A percentile compares a stretch with the other conserved stretches of the same genome.
Conservation (phyloP, 2,113 vertebrate species). For the Mormyrus lacerda region DNA sequence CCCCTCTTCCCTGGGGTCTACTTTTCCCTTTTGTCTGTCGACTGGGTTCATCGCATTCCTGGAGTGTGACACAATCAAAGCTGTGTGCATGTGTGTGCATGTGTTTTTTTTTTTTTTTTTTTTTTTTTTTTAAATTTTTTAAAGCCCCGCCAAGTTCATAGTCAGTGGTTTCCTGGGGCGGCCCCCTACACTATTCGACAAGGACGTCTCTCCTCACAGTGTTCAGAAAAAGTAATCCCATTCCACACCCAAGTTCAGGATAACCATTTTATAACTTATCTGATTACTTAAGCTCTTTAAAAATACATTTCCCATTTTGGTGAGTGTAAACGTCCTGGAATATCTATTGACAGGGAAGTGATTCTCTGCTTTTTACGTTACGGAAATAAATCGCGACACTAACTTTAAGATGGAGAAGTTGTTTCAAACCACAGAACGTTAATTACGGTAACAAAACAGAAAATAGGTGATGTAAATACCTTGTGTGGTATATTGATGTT, state of each 20-base stretch:
- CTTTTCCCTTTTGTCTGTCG: neutral
- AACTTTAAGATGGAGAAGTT: neutral
- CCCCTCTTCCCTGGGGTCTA: neutral
- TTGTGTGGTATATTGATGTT: neutral
- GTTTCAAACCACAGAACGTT: neutral
- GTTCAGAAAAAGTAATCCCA: neutral
- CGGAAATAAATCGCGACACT: neutral
- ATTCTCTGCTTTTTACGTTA: neutral
- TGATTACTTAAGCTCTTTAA: neutral
- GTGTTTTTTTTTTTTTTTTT: slow-evolving; percentile 18
- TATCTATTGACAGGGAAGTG: neutral
- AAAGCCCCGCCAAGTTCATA: slow-evolving; percentile 46
- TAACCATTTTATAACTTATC: neutral
- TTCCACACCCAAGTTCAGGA: neutral
- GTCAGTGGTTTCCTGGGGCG: neutral
- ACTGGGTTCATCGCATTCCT: slow-evolving; percentile 63
- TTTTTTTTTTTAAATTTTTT: slow-evolving; percentile 38
- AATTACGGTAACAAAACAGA: neutral
- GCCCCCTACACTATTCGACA: neutral
- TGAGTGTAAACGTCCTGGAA: neutral
- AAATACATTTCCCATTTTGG: neutral
- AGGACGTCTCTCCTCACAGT: neutral
- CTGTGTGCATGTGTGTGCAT: neutral
- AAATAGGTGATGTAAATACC: neutral
- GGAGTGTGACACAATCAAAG: slow-evolving; percentile 44